These are phyloP conservation scores for Chinchilla lanigera DNA, from an alignment of 2,113 vertebrate genomes.

Conservation along the genomic window DNA sequence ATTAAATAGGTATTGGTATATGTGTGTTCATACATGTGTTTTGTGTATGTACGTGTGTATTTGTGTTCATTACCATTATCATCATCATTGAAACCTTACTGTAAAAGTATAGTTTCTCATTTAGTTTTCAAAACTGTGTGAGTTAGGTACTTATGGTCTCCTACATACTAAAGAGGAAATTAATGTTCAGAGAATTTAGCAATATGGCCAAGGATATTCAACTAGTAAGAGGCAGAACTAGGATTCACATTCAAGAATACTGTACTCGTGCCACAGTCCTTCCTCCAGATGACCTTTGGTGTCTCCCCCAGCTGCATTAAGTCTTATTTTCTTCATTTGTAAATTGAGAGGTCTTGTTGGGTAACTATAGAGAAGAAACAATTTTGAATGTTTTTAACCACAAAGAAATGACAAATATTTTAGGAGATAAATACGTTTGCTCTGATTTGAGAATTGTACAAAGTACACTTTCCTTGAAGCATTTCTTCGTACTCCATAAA, in stretches of 20 bases:
- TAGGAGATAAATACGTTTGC: not conserved
- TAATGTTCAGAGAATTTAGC: not conserved
- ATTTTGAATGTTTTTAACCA: not conserved
- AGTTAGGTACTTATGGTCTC: not conserved
- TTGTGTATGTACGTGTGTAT: not conserved
- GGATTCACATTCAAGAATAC: not conserved
- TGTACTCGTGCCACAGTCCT: fast-evolving
- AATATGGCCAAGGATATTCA: not conserved
- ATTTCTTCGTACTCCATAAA: not conserved
- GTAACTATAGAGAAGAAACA: not conserved
- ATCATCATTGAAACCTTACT: not conserved
- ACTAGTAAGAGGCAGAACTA: not conserved
- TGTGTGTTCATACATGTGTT: not conserved
- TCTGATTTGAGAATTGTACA: not conserved
- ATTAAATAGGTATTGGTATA: not conserved
- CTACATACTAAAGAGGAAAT: not conserved
- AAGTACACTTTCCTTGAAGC: not conserved
- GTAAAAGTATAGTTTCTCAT: not conserved
- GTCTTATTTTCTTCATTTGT: not conserved
- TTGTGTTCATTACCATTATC: not conserved
- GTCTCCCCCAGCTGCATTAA: not conserved
- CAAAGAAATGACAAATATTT: not conserved
- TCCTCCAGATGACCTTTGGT: not conserved
- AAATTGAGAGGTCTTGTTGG: not conserved
- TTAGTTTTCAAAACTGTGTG: not conserved